Base-by-base conservation (phyloP, 2,888 invertebrate species). In the Byasa hedistus region DNA sequence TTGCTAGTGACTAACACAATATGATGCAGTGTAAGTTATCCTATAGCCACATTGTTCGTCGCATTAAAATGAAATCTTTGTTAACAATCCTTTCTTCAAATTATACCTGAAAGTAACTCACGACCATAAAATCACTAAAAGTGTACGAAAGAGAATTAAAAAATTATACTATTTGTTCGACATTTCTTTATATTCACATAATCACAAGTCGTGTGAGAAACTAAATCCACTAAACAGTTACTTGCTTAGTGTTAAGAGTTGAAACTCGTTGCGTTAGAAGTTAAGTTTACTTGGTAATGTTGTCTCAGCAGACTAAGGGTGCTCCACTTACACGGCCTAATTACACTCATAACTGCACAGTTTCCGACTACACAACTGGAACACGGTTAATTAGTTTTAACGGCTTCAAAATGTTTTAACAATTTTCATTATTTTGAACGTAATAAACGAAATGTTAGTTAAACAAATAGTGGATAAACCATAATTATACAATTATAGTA, bases 161-260 rank as follows among this genome's bases (percentile, higher is more conserved):
- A n/a, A n/a, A n/a, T n/a, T n/a, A n/a, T n/a, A n/a, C n/a, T n/a
- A n/a, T n/a, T n/a, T n/a, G n/a, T n/a, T n/a, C n/a, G n/a, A 32
- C 32, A 10, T 32, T 32, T 32, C 10, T 32, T 32, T 32, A 32
- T 32, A 10, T 32, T 32, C 7, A 32, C 32, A 8, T 54, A 76
- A 80, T 80, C 80, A 77, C 74, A 75, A 77, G 70, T 69, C 69
- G 71, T 82, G 74, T 8, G 54, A 21, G 21, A 54, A 21, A 54
- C 22, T 54, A 22, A 54, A 54, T 12, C 54, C 54, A 21, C 54
- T 54, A 22, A 8, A 54, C 17, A 54, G 54, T 54, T 54, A 21
- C 8, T 21, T n/a, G 22, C 54, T 54, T 7, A 54, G 10, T 10
- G 32, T 32, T 32, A 32, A 5, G 32, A 32, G 32, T 32, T 32